Conservation (phyloP, 35 echinoderm and acorn worm species). For the Ophiothrix spiculata region DNA sequence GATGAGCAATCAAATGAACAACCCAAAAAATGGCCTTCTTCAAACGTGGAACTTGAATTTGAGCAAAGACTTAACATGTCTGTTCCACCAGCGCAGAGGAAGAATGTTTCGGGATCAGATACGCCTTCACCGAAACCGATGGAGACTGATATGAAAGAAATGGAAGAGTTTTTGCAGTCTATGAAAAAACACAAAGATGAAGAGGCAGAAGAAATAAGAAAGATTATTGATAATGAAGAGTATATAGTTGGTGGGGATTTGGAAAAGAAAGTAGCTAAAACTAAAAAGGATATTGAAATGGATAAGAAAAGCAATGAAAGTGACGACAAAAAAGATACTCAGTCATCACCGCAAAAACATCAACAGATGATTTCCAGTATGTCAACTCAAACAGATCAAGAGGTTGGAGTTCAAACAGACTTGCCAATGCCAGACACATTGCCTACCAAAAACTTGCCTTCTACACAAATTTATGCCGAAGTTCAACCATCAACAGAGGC, state of each 20-base stretch:
- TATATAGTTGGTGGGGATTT: neutral
- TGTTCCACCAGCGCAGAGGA: neutral
- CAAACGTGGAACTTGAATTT: neutral
- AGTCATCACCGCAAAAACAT: too few species aligned
- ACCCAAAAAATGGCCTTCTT: neutral
- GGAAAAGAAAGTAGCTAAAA: neutral
- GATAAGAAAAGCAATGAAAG: neutral
- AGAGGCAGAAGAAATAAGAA: neutral
- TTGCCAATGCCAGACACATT: too few species aligned
- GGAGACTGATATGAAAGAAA: neutral
- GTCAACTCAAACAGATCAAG: too few species aligned
- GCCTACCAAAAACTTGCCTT: too few species aligned
- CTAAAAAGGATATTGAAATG: neutral
- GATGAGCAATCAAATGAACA: neutral
- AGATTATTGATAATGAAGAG: neutral
- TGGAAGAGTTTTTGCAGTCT: neutral
- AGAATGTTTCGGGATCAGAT: neutral
- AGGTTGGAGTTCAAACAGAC: too few species aligned
- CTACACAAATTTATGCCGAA: too few species aligned
- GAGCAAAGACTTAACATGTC: neutral
- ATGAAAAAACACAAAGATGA: neutral
- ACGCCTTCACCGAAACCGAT: neutral
- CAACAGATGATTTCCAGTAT: too few species aligned
- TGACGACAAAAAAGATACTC: too few species aligned
- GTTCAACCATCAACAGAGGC: too few species aligned